A percentile compares a stretch with the other conserved stretches of the same genome.
phyloP scores from a whole-genome alignment of 2,888 invertebrate genomes.

The Apotomis capreana region DNA sequence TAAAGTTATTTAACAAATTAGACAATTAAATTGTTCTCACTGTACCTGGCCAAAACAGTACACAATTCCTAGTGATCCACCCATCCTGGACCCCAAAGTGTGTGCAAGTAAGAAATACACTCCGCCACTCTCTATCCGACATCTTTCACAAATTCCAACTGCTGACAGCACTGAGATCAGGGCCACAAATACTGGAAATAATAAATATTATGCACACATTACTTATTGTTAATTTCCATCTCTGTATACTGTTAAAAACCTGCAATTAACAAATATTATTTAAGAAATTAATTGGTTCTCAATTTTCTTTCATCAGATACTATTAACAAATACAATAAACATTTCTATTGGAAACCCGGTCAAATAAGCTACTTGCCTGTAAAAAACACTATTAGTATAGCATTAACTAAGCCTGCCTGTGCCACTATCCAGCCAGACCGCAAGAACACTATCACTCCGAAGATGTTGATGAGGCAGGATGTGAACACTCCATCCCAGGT shows the following conservation, averaged over 20 bases:
- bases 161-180: conserved; percentile 96
- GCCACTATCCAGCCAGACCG: conserved; percentile 99
- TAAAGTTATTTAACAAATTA: conserved; percentile 24
- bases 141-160: conserved; percentile 97
- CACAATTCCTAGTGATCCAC: conserved; percentile 95
- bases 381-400: conserved; percentile 90
- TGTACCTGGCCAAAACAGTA: conserved; percentile 98
- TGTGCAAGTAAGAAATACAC: conserved; percentile 98
- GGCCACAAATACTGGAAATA: conserved; percentile 90
- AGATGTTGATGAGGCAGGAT: conserved; percentile 98
- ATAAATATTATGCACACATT: background rate
- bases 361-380: conserved; percentile 82
- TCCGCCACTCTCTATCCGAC: conserved; percentile 98
- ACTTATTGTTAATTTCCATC: no score
- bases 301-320: no score
- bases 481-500: conserved; percentile 99
- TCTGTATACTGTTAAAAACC: no score
- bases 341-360: no score
- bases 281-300: no score
- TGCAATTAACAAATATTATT: no score
- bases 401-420: conserved; percentile 92
- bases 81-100: conserved; percentile 96
- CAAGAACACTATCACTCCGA: conserved; percentile 98
- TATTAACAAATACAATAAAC: no score
- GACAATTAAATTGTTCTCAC: background rate